Evolutionary conservation across 2,888 invertebrate genomes (phyloP).

Genomic region (Meteorus colon): DNA sequence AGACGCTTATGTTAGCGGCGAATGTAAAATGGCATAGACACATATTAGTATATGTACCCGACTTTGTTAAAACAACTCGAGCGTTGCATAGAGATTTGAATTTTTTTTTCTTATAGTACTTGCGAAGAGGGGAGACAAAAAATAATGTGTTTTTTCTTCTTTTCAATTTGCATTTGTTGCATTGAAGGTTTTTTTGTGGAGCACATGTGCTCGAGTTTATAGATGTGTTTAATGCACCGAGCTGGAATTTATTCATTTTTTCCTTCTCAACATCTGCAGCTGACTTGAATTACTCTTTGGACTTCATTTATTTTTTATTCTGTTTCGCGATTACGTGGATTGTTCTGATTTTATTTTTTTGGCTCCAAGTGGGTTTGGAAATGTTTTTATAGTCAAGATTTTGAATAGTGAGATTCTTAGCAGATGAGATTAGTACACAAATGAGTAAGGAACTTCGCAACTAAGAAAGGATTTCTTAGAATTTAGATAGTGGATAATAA

Average conservation of each 20-base stretch:
- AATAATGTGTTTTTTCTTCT: background rate
- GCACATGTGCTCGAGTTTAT: constrained; percentile 38
- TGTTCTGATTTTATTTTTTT: background rate
- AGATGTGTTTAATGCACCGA: background rate
- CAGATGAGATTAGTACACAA: background rate
- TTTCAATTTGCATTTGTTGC: background rate
- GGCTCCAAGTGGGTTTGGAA: background rate
- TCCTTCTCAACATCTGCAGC: background rate
- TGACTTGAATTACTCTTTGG: background rate
- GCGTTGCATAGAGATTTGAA: background rate
- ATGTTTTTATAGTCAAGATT: background rate
- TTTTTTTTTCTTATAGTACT: background rate
- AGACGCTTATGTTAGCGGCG: background rate
- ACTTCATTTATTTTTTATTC: background rate
- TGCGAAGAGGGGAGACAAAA: background rate
- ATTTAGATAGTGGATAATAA: background rate
- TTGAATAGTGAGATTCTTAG: constrained; percentile 20
- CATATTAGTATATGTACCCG: background rate
- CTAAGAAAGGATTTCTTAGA: background rate
- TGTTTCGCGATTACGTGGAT: background rate
- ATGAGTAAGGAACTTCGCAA: background rate
- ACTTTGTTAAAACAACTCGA: background rate
- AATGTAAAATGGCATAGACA: background rate
- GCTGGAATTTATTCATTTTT: background rate
- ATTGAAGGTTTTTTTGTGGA: background rate